Conservation (phyloP, 2,888 invertebrate species). For the Xestia xanthographa region DNA sequence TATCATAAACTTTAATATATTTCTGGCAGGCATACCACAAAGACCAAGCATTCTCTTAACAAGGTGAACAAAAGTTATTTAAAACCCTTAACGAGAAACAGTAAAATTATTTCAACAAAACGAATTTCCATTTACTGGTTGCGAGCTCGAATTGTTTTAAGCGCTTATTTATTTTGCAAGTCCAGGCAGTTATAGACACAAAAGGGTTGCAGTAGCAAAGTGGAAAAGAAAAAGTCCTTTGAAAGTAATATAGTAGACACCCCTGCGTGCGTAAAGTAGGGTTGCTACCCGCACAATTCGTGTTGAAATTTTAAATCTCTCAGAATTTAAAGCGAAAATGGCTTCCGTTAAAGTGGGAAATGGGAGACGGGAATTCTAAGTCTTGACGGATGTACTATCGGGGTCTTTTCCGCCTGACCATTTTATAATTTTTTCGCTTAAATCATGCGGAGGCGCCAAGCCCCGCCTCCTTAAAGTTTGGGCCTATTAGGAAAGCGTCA, state of each 20-base stretch:
- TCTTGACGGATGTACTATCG: not conserved
- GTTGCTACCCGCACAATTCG: conserved; percentile 32
- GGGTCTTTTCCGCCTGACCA: too few species aligned
- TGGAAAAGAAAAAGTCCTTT: conserved; percentile 46
- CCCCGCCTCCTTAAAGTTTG: too few species aligned
- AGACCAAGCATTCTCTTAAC: not conserved
- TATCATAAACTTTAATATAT: conserved; percentile 1
- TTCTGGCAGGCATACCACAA: not conserved
- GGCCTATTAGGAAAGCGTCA: too few species aligned
- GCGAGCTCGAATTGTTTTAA: conserved; percentile 24
- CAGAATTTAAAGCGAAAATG: conserved; percentile 17
- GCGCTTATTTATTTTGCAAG: conserved; percentile 57
- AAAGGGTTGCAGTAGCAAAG: conserved; percentile 53
- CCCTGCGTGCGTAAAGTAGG: conserved; percentile 34
- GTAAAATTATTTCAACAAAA: conserved; percentile 40
- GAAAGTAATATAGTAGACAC: conserved; percentile 48
- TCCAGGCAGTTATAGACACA: conserved; percentile 20
- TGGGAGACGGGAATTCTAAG: conserved; percentile 5
- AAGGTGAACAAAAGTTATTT: conserved; percentile 36
- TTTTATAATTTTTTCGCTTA: too few species aligned
- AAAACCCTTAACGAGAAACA: conserved; percentile 31
- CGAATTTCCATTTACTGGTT: conserved; percentile 40
- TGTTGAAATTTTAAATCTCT: conserved; percentile 37
- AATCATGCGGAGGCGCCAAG: too few species aligned
- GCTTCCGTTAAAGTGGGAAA: not conserved